Conservation (phyloP, 2,888 invertebrate species). For the Nephrotoma appendiculata region DNA sequence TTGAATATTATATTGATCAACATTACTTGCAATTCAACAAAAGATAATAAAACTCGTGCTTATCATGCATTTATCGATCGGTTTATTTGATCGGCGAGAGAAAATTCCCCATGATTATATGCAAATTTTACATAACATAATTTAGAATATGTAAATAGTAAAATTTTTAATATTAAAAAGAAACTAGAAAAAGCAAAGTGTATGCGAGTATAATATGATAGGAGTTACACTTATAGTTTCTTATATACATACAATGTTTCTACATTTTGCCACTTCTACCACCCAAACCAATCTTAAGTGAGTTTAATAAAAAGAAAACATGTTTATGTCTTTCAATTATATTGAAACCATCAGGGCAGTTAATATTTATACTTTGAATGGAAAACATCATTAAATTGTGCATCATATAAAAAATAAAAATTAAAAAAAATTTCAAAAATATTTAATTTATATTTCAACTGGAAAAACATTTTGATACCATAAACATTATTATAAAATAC, state of each 20-base stretch:
- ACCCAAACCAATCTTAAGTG: not conserved
- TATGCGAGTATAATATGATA: not conserved
- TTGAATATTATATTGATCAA: not conserved
- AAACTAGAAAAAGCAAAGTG: not conserved
- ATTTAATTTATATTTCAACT: not conserved
- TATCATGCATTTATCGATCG: not conserved
- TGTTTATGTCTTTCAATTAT: not conserved
- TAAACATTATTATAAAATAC: not conserved
- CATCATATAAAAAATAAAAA: not conserved
- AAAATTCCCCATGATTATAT: not conserved
- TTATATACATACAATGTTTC: not conserved
- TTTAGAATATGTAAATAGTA: not conserved
- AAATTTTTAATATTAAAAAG: not conserved
- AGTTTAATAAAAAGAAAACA: not conserved
- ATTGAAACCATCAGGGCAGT: slow-evolving; percentile 1
- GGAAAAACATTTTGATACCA: not conserved
- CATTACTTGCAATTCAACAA: not conserved
- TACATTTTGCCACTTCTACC: not conserved
- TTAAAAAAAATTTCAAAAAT: not conserved
- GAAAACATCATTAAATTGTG: not conserved
- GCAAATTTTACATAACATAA: not conserved
- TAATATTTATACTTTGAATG: not conserved
- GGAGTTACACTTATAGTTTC: not conserved
- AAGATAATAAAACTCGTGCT: not conserved
- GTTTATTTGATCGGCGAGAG: not conserved